Conservation (phyloP, 2,113 vertebrate species). For the Romanogobio albipinnatus region DNA sequence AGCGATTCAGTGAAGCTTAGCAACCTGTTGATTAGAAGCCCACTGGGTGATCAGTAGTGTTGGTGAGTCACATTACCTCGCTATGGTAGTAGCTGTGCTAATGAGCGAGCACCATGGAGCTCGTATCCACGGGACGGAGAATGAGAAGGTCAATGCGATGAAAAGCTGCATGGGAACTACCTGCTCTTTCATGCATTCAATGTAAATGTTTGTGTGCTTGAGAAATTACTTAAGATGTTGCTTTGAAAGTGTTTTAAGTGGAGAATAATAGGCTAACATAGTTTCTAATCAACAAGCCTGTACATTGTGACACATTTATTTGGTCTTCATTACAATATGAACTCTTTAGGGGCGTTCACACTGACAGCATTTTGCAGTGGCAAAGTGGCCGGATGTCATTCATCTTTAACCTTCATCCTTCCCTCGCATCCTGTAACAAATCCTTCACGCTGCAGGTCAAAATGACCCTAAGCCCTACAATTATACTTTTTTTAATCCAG, state of each 20-base stretch:
- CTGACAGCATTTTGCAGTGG: not conserved
- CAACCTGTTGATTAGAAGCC: slow-evolving; percentile 53
- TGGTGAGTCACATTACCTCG: slow-evolving; percentile 47
- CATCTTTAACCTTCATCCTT: not conserved
- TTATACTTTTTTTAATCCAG: too few species aligned
- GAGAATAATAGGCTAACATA: not conserved
- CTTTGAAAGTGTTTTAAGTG: not conserved
- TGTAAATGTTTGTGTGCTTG: slow-evolving; percentile 5
- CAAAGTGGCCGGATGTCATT: not conserved
- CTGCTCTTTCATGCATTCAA: not conserved
- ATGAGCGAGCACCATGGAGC: slow-evolving; percentile 58
- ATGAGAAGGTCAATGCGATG: slow-evolving; percentile 52
- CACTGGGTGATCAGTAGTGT: slow-evolving; percentile 50
- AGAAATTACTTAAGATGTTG: not conserved
- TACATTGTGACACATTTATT: not conserved
- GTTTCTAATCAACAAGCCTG: not conserved
- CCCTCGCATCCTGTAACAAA: too few species aligned
- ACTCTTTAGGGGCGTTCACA: not conserved
- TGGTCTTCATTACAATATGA: not conserved
- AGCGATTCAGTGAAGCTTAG: slow-evolving; percentile 50
- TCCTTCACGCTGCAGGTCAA: too few species aligned
- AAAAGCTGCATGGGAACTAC: slow-evolving; percentile 1
- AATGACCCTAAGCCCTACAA: too few species aligned
- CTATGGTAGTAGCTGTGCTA: slow-evolving; percentile 49
- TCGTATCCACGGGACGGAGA: slow-evolving; percentile 51